Evolutionary conservation across 1,140 invertebrate species (phyloP).

Genomic region (Diorhabda carinulata): DNA sequence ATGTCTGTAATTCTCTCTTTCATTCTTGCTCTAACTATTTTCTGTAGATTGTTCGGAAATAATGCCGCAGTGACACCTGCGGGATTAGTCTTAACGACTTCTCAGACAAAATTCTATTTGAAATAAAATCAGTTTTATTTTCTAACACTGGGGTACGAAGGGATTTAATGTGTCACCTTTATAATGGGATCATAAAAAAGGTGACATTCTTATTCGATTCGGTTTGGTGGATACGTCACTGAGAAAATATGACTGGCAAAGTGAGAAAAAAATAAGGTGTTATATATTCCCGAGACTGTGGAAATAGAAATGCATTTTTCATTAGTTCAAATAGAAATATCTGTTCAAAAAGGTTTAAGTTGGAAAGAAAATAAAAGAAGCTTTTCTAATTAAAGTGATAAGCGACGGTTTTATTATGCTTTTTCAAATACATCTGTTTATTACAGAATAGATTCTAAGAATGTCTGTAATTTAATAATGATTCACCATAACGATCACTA

Average conservation of each 20-base stretch:
- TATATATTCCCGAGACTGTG: no score
- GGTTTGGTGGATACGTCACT: not conserved
- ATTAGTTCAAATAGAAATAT: no score
- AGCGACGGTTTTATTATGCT: no score
- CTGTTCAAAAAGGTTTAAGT: no score
- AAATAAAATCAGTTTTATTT: slow-evolving; percentile 1
- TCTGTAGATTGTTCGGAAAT: not conserved
- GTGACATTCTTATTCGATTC: not conserved
- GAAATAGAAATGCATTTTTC: no score
- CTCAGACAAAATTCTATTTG: not conserved
- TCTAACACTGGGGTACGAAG: not conserved
- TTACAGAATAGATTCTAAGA: no score
- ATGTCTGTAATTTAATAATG: no score
- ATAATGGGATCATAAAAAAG: slow-evolving; percentile 2
- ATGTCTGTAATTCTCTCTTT: not conserved
- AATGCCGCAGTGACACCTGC: not conserved
- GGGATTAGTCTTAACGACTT: not conserved
- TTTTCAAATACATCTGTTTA: no score
- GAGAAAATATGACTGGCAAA: not conserved
- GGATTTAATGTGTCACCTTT: slow-evolving; percentile 2
- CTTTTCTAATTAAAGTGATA: no score
- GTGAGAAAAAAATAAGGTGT: no score
- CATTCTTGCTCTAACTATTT: slow-evolving; percentile 1
- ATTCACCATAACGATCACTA: no score
- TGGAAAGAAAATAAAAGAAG: no score